Evolutionary conservation across 2,888 invertebrate species (phyloP).

Genomic region (Eilema depressum): DNA sequence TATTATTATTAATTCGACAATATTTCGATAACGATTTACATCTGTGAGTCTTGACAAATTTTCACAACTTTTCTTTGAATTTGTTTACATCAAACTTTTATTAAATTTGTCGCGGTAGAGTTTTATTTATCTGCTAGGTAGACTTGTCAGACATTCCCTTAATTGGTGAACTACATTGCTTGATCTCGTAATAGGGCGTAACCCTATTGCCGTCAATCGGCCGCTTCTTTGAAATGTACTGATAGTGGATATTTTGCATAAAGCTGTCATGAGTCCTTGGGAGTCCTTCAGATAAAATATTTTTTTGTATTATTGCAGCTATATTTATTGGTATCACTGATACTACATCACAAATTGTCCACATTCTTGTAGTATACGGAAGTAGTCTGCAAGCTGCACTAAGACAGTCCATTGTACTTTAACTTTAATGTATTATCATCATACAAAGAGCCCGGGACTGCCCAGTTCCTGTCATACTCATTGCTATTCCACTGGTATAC

Average conservation of each 20-base stretch:
- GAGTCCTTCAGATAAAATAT: no score
- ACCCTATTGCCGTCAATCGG: background rate
- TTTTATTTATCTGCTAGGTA: background rate
- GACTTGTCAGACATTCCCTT: background rate
- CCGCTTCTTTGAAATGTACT: background rate
- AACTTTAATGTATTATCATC: no score
- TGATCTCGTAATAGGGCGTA: background rate
- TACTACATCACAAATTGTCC: no score
- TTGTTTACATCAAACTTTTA: background rate
- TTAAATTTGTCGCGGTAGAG: background rate
- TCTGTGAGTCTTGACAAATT: background rate
- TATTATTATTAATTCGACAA: background rate
- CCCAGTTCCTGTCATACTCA: no score
- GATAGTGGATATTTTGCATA: background rate
- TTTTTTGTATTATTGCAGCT: no score
- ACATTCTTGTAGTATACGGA: no score
- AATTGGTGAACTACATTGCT: background rate
- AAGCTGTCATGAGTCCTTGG: no score
- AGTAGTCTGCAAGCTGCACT: no score
- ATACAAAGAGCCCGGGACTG: no score
- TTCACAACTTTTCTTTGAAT: background rate
- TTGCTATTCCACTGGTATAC: no score
- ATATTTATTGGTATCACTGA: no score
- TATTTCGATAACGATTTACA: background rate
- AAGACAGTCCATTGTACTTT: no score